Evolutionary conservation across 2,113 vertebrate genomes (phyloP), one percentile per base, ranked within the genome.

Genomic region (Heloderma charlesbogerti): DNA sequence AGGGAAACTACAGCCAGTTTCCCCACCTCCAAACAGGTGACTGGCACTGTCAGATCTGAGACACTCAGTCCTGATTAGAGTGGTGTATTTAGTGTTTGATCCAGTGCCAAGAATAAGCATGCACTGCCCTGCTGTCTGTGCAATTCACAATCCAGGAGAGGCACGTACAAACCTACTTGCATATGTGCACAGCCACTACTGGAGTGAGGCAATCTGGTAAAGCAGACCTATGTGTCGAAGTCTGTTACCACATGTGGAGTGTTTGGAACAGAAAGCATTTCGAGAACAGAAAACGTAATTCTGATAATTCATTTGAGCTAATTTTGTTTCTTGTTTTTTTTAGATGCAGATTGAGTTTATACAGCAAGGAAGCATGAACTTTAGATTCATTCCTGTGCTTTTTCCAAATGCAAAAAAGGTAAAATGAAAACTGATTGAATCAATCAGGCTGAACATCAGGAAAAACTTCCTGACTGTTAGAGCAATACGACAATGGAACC

Each of bases 281-380:
- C 29, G 40, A 29, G 51, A 0, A 0, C 71, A 93, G 48, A 77
- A 89, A 83, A 88, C 66, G 5, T 29, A 79, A 43, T 31, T 34
- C 0, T 0, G 54, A 60, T 51, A 81, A 87, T 93, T 93, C 94
- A 90, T 83, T 43, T 94, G 40, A 57, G 81, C 15, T 87, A 31
- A 3, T 84, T 95, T 92, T 96, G 5, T 96, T 96, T 83, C 29
- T 84, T 25, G 3, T 94, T 94, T 1, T 51, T 95, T 97, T 84
- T 95, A 99, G 99, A 98, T 99, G 98, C 99, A 99, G 95, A 98
- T 99, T 20, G 98, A 99, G 95, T 99, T 98, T 96, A 99, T 99
- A 96, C 98, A 98, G 92, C 99, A 99, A 97, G 98, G 98, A 97
- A 99, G 99, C 91, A 97, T 98, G 96, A 99, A 99, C 95, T 99